A percentile compares a stretch with the other conserved stretches of the same genome.
Evolutionary conservation across 2,113 vertebrate genomes (phyloP).

Genomic region (Anas platyrhynchos): DNA sequence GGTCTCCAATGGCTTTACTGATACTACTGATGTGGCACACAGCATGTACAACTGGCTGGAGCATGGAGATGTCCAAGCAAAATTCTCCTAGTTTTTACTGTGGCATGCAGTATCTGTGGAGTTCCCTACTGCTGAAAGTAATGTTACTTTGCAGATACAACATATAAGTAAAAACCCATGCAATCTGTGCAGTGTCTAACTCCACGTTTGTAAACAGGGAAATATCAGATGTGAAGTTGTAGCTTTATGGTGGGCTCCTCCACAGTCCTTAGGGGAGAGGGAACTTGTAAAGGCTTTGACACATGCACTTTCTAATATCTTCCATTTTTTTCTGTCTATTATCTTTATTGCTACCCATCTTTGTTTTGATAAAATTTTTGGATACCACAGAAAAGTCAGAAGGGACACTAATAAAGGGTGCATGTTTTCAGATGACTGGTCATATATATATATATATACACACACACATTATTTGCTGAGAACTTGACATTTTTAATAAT

Average conservation of each 20-base stretch:
- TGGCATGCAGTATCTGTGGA: accelerated
- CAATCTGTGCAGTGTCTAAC: background rate
- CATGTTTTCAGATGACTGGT: background rate
- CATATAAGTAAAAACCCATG: background rate
- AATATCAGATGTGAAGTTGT: background rate
- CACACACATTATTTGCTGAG: background rate
- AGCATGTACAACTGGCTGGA: background rate
- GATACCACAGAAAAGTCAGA: background rate
- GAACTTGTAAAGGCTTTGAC: background rate
- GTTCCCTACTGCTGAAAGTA: background rate
- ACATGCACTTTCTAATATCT: background rate
- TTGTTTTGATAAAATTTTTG: background rate
- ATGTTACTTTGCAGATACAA: background rate
- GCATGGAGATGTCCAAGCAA: background rate
- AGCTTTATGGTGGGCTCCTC: background rate
- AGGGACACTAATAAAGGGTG: background rate
- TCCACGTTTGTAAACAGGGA: background rate
- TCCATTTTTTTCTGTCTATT: background rate
- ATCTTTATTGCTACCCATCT: background rate
- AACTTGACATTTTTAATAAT: background rate
- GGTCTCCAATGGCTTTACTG: accelerated
- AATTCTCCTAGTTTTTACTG: background rate
- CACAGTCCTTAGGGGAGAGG: background rate
- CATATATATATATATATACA: background rate
- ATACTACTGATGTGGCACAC: accelerated